phyloP scores from a whole-genome alignment of 2,888 invertebrate genomes.

The Epistrophe eligans region DNA sequence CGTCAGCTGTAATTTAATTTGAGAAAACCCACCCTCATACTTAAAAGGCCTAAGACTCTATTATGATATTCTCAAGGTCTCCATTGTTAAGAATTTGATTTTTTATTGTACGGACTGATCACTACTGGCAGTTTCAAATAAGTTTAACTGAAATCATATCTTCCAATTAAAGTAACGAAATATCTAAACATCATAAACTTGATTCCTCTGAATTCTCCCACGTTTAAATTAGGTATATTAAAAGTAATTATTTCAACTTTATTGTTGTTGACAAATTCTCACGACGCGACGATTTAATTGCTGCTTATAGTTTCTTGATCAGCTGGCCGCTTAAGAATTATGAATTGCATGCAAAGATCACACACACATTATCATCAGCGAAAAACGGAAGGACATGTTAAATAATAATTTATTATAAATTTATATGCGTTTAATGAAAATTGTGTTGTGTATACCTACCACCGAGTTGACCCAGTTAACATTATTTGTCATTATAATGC shows the following conservation, averaged over 20 bases:
- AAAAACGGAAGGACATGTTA: constrained; percentile 15
- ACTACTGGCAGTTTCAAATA: too few species aligned
- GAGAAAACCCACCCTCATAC: too few species aligned
- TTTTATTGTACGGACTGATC: too few species aligned
- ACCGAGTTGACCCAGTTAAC: constrained; percentile 18
- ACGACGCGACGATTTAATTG: neutral
- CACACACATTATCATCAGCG: neutral
- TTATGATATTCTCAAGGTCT: too few species aligned
- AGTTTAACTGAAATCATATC: too few species aligned
- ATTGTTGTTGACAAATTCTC: constrained; percentile 17
- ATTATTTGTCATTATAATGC: constrained; percentile 19
- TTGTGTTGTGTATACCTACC: neutral
- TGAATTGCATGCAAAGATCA: constrained; percentile 5
- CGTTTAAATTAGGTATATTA: neutral
- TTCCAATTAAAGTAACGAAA: too few species aligned
- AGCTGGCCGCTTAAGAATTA: neutral
- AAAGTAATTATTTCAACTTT: neutral
- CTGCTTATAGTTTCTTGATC: neutral
- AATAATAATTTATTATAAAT: neutral
- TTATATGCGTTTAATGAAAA: neutral
- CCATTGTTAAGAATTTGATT: too few species aligned
- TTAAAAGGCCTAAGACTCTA: too few species aligned
- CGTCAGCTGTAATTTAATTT: too few species aligned
- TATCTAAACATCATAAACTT: too few species aligned
- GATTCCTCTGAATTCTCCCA: neutral